Conservation (phyloP, 2,113 vertebrate species). For the Mormyrus iriodes region DNA sequence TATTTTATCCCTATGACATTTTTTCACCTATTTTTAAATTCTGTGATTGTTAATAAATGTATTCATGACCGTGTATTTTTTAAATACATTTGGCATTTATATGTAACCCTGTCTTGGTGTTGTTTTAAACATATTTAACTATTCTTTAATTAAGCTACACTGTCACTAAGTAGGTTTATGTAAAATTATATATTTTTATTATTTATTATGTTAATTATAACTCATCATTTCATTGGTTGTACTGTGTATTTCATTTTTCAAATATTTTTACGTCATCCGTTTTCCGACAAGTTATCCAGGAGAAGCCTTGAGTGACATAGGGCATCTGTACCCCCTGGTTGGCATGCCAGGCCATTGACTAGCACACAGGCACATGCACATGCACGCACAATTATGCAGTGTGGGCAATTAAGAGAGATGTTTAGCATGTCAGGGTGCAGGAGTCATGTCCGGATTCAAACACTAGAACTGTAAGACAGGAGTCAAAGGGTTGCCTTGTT, state of each 20-base stretch:
- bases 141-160: not conserved
- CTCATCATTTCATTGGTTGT: not conserved
- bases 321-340: no score
- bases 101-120: slow-evolving; percentile 17
- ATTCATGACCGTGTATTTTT: slow-evolving; percentile 36
- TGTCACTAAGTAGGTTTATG: not conserved
- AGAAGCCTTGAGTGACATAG: no score
- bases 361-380: no score
- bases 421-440: no score
- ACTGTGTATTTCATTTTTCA: not conserved
- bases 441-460: no score
- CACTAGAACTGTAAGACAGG: no score
- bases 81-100: slow-evolving; percentile 28
- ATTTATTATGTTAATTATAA: not conserved
- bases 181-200: not conserved
- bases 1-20: slow-evolving; percentile 19
- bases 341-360: no score
- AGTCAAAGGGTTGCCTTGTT: no score
- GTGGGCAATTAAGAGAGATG: not conserved
- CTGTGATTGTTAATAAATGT: slow-evolving; percentile 4
- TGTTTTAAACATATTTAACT: slow-evolving; percentile 5
- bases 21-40: slow-evolving; percentile 33
- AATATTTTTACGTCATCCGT: no score
- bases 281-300: no score
- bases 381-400: no score